phyloP scores from a whole-genome alignment of 2,888 invertebrate genomes.

The Lochmaea crataegi region DNA sequence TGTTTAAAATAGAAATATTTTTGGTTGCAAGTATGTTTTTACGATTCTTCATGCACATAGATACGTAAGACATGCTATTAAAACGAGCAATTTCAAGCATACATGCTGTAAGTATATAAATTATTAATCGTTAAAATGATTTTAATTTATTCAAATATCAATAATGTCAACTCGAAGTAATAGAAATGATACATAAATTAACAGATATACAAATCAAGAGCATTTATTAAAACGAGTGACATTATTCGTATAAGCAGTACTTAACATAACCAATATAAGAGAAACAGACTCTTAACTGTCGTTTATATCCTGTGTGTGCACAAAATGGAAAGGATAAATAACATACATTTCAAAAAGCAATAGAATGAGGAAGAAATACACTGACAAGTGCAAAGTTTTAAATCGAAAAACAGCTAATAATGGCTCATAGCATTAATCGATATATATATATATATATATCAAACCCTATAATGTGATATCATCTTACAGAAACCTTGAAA shows the following conservation, averaged over 20 bases:
- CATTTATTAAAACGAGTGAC: slow-evolving; percentile 2
- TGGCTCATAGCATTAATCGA: background rate
- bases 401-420: slow-evolving; percentile 18
- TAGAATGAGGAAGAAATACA: slow-evolving; percentile 49
- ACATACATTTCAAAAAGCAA: slow-evolving; percentile 54
- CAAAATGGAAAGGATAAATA: slow-evolving; percentile 56
- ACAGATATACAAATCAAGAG: background rate
- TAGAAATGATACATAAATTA: background rate
- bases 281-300: slow-evolving; percentile 58
- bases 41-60: slow-evolving; percentile 31
- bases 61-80: slow-evolving; percentile 32
- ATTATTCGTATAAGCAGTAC: slow-evolving; percentile 25
- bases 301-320: slow-evolving; percentile 61
- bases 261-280: slow-evolving; percentile 50
- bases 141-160: slow-evolving; percentile 4
- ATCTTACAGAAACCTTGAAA: no score
- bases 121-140: background rate
- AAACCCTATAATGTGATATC: no score
- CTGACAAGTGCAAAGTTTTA: slow-evolving; percentile 45
- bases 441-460: no score
- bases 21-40: background rate
- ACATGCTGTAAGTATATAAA: slow-evolving; percentile 10
- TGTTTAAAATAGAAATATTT: background rate
- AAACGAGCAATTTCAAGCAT: slow-evolving; percentile 37
- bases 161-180: background rate